Evolutionary conservation across 2,888 invertebrate species (phyloP).

Genomic region (Keiferia lycopersicella): DNA sequence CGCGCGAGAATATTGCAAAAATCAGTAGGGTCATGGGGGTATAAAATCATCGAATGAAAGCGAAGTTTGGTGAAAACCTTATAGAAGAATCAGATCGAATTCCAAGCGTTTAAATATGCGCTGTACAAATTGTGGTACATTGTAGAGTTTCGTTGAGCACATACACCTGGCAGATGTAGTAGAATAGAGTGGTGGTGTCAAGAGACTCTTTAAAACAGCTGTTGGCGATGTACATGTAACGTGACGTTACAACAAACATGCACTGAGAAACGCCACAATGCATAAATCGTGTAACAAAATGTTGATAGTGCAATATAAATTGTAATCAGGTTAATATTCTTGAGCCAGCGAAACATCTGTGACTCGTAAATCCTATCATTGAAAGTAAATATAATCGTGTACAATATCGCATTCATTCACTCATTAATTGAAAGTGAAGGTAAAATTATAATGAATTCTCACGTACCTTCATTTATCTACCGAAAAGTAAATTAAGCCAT

Average conservation of each 20-base stretch:
- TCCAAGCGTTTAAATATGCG: neutral
- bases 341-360: neutral
- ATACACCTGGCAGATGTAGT: conserved; percentile 1
- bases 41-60: neutral
- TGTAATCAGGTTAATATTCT: neutral
- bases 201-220: conserved; percentile 4
- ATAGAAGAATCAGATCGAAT: neutral
- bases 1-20: conserved; percentile 21
- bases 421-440: neutral
- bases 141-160: neutral
- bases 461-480: too few species aligned
- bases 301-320: neutral
- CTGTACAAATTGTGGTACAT: neutral
- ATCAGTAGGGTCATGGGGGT: conserved; percentile 15
- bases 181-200: conserved; percentile 8
- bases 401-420: neutral
- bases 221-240: neutral
- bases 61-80: neutral
- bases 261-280: neutral
- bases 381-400: neutral
- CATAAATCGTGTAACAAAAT: neutral
- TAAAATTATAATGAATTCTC: too few species aligned
- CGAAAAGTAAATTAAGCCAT: too few species aligned
- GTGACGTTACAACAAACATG: neutral
- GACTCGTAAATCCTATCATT: neutral